Evolutionary conservation across 2,113 vertebrate species (phyloP), one percentile per base, ranked within the genome.

Genomic region (Lethenteron reissneri): DNA sequence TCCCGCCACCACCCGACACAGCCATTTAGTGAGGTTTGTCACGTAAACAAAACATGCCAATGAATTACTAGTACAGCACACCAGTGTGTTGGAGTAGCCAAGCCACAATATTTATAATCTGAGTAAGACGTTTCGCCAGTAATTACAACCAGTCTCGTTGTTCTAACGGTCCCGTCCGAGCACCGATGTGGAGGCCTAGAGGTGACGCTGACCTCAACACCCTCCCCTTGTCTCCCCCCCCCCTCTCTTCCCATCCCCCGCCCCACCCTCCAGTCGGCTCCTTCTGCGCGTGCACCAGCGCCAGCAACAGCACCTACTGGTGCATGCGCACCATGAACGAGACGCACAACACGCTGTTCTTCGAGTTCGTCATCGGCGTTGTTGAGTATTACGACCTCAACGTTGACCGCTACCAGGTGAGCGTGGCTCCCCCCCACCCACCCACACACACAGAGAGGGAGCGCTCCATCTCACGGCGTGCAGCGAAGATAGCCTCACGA

Each of bases 231-330:
- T 15, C 17, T 14, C 17, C 14, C 64, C 25, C 25, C 3, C 25
- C 25, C 15, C 21, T 68, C 62, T 9, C 62, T 68, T 21, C 9
- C 62, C 10, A 15, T 73, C 13, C 56, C 56, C 13, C 8, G 17
- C 17, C 13, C 13, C 62, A 8, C 59, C 10, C 19, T 77, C 72
- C 80, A 97, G 92, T 95, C 87, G 92, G 92, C 69, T 86, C 92
- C 2, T 96, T 97, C 85, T 96, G 92, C 75, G 92, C 92, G 57
- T 97, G 92, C 78, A 97, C 92, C 75, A 97, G 91, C 62, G 92
- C 92, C 82, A 97, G 95, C 80, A 97, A 97, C 76, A 97, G 95
- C 80, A 97, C 92, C 0, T 96, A 97, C 79, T 97, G 91, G 89
- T 97, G 92, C 78, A 77, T 96, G 74, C 84, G 92, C 82, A 96